Base-by-base conservation (phyloP, 1,140 invertebrate genomes). In the Triops longicaudatus region DNA sequence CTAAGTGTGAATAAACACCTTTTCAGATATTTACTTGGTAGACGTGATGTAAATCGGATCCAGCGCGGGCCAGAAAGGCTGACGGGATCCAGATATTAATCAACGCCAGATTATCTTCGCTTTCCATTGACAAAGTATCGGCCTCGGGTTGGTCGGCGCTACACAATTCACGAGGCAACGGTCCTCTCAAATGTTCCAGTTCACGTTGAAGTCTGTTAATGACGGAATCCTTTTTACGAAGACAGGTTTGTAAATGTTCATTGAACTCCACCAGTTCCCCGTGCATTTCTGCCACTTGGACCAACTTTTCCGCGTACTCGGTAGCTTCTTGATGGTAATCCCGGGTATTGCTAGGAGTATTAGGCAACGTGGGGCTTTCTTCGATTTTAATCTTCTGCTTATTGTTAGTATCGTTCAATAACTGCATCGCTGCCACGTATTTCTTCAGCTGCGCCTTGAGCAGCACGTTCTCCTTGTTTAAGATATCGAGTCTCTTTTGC, bases 241-340 rank as follows among this genome's bases (percentile, higher is more conserved):
- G 80, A 44, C 85, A 81, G 26, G 84, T 81, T 79, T 90, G 89
- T 26, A 91, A 82, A 80, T 88, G 83, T 28, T 90, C 90, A 86
- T 97, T 97, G 81, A 97, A 95, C 84, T 97, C 95, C 91, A 97
- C 95, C 26, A 97, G 84, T 84, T 97, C 95, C 1, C 93, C 94
- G 83, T 97, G 95, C 95, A 97, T 97, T 86, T 97, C 94, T 14
- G 95, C 95, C 1, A 97, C 94, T 90, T 92, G 93, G 79, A 97
- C 91, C 22, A 97, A 86, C 86, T 97, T 97, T 79, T 88, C 89
- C 84, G 97, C 93, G 85, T 95, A 97, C 75, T 87, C 63, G 26
- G 9, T 42, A 42, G 76, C 76, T 73, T 77, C 76, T 44, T 77
- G 76, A 43, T 77, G 43, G 26, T 77, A 77, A 42, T 77, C 76